A percentile compares a stretch with the other conserved stretches of the same genome.
Evolutionary conservation across 2,888 invertebrate genomes (phyloP).

Genomic region (Drosophila sordidapex): DNA sequence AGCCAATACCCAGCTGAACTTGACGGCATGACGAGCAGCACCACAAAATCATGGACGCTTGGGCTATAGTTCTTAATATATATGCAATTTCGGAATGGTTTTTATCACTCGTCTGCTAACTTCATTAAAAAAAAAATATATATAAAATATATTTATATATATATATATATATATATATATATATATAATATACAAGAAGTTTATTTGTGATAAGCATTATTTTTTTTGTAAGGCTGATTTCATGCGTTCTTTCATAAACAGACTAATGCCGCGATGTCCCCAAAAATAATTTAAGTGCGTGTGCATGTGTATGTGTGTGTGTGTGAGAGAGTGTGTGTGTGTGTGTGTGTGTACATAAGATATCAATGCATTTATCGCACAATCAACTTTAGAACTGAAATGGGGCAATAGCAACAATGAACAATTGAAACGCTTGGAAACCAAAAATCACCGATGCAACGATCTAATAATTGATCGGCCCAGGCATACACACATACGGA

Average conservation of each 20-base stretch:
- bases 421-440: constrained; percentile 49
- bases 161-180: background rate
- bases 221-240: background rate
- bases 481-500: constrained; percentile 1
- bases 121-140: background rate
- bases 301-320: constrained; percentile 4
- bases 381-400: constrained; percentile 42
- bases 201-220: background rate
- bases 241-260: background rate
- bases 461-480: constrained; percentile 55
- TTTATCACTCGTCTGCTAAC: background rate
- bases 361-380: constrained; percentile 55
- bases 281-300: constrained; percentile 21
- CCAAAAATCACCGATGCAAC: constrained; percentile 42
- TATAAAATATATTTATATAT: no score
- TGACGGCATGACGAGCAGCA: background rate
- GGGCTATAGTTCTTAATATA: background rate
- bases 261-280: background rate
- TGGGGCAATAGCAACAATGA: constrained; percentile 19
- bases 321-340: constrained; percentile 7
- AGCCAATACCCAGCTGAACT: constrained; percentile 13
- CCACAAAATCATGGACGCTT: background rate
- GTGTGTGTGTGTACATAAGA: constrained; percentile 15
- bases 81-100: background rate
- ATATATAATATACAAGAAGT: background rate